phyloP scores from a whole-genome alignment of 1,140 invertebrate genomes.

The Monomorium pharaonis region DNA sequence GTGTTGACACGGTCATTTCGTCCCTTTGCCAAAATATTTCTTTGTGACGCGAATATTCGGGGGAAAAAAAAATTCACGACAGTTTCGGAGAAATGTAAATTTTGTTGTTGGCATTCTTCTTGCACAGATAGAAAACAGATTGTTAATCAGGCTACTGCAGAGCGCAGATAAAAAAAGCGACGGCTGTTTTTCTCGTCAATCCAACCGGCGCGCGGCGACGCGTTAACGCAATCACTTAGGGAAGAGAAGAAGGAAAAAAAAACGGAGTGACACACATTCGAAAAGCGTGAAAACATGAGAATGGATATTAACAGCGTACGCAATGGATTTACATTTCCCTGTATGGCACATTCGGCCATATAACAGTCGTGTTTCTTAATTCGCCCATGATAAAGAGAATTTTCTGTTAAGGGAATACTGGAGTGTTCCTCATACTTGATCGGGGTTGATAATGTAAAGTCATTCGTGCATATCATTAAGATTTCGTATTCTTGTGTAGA shows the following conservation, averaged over 20 bases:
- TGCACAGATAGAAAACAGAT: background rate
- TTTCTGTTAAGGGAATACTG: too few relatives aligned
- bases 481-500: too few relatives aligned
- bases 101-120: background rate
- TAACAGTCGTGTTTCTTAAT: slow-evolving; percentile 39
- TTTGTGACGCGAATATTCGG: background rate
- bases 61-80: background rate
- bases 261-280: background rate
- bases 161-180: background rate
- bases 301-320: slow-evolving; percentile 9
- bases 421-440: too few relatives aligned
- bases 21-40: background rate
- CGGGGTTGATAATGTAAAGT: too few relatives aligned
- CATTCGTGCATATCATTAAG: too few relatives aligned
- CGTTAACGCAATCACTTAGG: background rate
- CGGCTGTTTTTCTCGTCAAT: background rate
- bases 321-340: background rate
- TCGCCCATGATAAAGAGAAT: slow-evolving; percentile 26
- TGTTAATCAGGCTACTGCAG: slow-evolving; percentile 25
- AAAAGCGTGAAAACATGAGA: background rate
- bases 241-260: background rate
- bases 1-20: background rate
- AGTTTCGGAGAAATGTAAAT: background rate
- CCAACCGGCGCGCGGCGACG: background rate
- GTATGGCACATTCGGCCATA: background rate